Evolutionary conservation across 2,113 vertebrate species (phyloP), one percentile per base, ranked within the genome.

Genomic region (Grallaria varia): DNA sequence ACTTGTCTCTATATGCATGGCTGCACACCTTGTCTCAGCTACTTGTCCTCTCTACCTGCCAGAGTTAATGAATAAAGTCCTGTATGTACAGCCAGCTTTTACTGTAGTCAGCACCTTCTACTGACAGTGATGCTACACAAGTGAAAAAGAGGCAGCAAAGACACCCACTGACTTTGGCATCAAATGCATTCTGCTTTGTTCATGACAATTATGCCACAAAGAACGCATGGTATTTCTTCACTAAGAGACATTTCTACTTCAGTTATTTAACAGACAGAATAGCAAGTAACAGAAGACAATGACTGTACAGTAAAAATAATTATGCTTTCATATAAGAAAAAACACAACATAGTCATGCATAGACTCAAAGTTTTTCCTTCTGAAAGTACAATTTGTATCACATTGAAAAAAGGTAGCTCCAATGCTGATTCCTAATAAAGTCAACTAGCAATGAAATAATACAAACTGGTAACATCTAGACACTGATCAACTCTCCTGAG

Each of bases 91-190:
- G 39, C 6, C 44, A 92, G 67, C 17, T 79, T 87, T 49, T 31
- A 64, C 9, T 47, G 47, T 2, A 35, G 53, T 21, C 25, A 37
- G 25, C 25, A 88, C 23, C 28, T 66, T 37, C 40, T 20, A 60
- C 33, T 0, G 2, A 40, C 55, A 86, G 76, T 1, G 52, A 72
- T 27, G 50, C 45, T 55, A 55, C 42, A 55, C 0, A 0, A 88
- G 24, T 17, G n/a, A 53, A 42, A 49, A 93, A 42, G 15, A 55
- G 20, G n/a, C 31, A 74, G 42, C 37, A 64, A 71, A 91, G 56
- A 89, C 24, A 33, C 82, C 42, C 23, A 20, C 27, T 3, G 3
- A 68, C 35, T 53, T 69, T 15, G 33, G 16, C 25, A 23, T 15
- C 60, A 56, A 60, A 89, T 12, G 24, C 23, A 23, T 60, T 72